Conservation (phyloP, 2,113 vertebrate species). For the Apaloderma vittatum region DNA sequence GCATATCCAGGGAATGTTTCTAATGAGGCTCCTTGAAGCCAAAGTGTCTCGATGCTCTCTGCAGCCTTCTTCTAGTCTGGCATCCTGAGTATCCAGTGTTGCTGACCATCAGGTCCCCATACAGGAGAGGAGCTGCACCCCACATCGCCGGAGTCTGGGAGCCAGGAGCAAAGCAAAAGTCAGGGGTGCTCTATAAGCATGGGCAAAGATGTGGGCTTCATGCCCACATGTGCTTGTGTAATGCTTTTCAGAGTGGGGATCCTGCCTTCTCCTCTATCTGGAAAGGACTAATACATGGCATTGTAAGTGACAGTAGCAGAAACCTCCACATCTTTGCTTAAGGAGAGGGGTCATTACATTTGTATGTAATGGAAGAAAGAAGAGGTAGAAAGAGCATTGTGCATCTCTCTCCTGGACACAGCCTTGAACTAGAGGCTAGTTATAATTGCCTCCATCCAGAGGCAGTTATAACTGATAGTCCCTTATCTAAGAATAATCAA, state of each 20-base stretch:
- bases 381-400: background rate
- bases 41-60: background rate
- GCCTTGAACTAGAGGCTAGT: accelerated
- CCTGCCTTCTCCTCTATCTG: background rate
- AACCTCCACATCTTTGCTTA: background rate
- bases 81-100: background rate
- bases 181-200: background rate
- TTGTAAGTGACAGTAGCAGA: accelerated
- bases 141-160: accelerated
- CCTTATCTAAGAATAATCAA: background rate
- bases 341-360: background rate
- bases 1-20: background rate
- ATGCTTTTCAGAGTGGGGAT: background rate
- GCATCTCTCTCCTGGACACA: accelerated
- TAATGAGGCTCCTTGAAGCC: background rate
- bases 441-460: background rate
- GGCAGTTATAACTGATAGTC: background rate
- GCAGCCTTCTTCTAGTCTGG: background rate
- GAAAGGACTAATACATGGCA: background rate
- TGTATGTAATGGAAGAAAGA: accelerated
- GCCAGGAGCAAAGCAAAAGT: background rate
- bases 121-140: background rate
- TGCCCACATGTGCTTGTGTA: background rate
- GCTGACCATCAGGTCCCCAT: background rate
- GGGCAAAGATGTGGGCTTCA: background rate